Base-by-base conservation (phyloP, 2,113 vertebrate species). In the Guaruba guarouba region DNA sequence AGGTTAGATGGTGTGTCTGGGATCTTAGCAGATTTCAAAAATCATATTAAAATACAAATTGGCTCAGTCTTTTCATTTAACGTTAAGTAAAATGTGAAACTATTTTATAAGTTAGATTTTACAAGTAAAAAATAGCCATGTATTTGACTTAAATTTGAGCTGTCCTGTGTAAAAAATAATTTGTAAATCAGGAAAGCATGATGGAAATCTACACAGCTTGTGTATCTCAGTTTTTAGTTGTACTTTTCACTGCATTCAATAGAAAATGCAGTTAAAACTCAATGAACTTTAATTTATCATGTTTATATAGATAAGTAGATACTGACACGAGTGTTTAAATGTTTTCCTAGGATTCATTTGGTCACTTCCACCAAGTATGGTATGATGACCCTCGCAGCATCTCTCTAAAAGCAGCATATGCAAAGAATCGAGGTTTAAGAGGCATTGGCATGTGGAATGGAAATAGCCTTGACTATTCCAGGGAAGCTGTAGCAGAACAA, bases 371-470 rank as follows among this genome's bases (percentile, higher is more conserved):
- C 97, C 99, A 99, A 94, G 98, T 99, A 9, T 99, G 99, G 99
- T 99, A 98, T 61, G 99, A 99, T 71, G 98, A 99, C 83, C 98
- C 99, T 17, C 95, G 91, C 73, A 99, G 99, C 95, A 98, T 99
- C 93, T 98, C 98, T 92, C 94, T 98, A 51, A 99, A 99, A 97
- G 98, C 98, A 5, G 93, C 97, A 0, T 98, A 97, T n/a, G 96
- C 98, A 70, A 97, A 95, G 90, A 89, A 93, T 8, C 97, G 77
- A 79, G 98, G 98, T 35, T 95, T 99, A 88, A 97, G 98, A n/a
- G 99, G 99, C 54, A 98, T 99, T 61, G 99, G 99, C 77, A 99
- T 99, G 99, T 99, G 99, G 99, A 99, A 99, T 39, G 98, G 98
- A 86, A 98, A 99, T 94, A 98, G 98, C 88, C 98, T 99, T 59